A percentile compares a stretch with the other conserved stretches of the same genome.
These are phyloP conservation scores for Serranus cabrilla DNA, from an alignment of 2,797 vertebrate genomes.

Conservation along the genomic window DNA sequence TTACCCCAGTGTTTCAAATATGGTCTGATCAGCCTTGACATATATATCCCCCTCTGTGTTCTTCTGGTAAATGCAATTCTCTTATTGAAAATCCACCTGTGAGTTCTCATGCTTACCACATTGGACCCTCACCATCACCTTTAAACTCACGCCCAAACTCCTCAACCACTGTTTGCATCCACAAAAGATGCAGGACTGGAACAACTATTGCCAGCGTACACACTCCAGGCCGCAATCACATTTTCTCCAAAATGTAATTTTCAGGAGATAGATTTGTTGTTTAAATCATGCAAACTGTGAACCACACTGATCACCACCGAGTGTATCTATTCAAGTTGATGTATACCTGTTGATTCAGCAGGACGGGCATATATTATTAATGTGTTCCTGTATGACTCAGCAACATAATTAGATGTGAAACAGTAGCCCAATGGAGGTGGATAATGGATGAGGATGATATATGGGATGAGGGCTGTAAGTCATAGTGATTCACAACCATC, in stretches of 20 bases:
- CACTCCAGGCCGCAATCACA: neutral
- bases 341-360: conserved; percentile 36
- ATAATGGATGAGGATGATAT: neutral
- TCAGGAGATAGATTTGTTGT: no score
- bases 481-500: neutral
- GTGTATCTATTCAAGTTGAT: conserved; percentile 33
- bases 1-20: neutral
- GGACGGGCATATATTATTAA: conserved; percentile 37
- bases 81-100: neutral
- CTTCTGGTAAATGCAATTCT: neutral
- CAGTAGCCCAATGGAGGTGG: conserved; percentile 20
- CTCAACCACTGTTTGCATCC: no score
- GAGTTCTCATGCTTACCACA: neutral
- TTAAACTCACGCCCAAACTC: neutral
- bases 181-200: neutral
- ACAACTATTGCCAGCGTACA: no score
- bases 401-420: conserved; percentile 29
- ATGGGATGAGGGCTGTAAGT: conserved; percentile 7
- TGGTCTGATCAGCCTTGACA: no score
- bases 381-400: conserved; percentile 38
- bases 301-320: conserved; percentile 22
- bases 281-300: neutral
- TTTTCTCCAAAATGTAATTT: neutral
- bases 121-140: neutral
- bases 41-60: no score